Percentiles rank a stretch among this genome's conserved stretches.
phyloP scores from a whole-genome alignment of 2,888 invertebrate species.

The Tipula unca region DNA sequence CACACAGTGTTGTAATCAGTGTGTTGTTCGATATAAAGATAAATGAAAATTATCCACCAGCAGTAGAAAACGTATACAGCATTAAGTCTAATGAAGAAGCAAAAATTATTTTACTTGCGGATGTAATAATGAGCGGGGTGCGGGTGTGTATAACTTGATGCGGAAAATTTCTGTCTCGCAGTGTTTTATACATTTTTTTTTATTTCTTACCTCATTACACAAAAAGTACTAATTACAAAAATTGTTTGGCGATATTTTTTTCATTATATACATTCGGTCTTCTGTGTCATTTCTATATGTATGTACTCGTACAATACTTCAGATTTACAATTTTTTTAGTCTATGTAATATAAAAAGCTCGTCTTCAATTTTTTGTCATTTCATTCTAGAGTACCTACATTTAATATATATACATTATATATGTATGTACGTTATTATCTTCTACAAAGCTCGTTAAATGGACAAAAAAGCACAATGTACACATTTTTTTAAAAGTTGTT shows the following conservation, averaged over 20 bases:
- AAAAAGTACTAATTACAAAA: not conserved
- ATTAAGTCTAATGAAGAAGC: not conserved
- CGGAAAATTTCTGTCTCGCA: not conserved
- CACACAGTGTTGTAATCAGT: not conserved
- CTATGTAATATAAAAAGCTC: not conserved
- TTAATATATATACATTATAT: not conserved
- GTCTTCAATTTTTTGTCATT: not conserved
- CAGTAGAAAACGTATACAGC: not conserved
- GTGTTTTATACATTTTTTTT: not conserved
- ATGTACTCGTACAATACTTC: too few species aligned
- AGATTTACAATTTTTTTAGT: too few species aligned
- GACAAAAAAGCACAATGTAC: not conserved
- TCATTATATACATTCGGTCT: too few species aligned
- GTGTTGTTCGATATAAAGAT: not conserved
- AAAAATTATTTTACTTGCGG: not conserved
- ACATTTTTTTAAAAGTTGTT: not conserved
- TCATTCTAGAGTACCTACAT: not conserved
- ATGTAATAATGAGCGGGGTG: not conserved
- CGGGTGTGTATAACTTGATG: not conserved
- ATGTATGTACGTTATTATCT: not conserved
- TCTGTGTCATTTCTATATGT: slow-evolving; percentile 1
- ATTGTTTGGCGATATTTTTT: not conserved
- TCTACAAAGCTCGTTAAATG: not conserved
- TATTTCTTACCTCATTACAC: not conserved
- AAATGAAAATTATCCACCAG: not conserved